Evolutionary conservation across 2,888 invertebrate genomes (phyloP).

Genomic region (Ochropleura plecta): DNA sequence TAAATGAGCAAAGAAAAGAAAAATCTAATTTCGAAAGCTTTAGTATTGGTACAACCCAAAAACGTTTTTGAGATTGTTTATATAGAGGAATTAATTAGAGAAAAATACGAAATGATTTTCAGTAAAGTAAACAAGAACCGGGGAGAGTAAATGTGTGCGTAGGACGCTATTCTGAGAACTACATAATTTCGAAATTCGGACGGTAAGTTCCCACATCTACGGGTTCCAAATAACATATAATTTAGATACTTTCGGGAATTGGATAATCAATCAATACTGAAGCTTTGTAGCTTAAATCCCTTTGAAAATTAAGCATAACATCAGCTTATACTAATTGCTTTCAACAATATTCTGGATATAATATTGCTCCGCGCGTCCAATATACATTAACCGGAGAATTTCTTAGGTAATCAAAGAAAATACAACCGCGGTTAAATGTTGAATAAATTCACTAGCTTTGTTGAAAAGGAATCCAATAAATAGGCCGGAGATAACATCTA

Average conservation of each 20-base stretch:
- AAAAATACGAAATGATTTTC: slow-evolving; percentile 38
- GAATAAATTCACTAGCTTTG: slow-evolving; percentile 44
- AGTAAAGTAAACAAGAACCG: slow-evolving; percentile 30
- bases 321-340: slow-evolving; percentile 52
- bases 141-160: slow-evolving; percentile 43
- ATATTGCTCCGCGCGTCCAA: slow-evolving; percentile 14
- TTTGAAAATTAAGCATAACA: slow-evolving; percentile 55
- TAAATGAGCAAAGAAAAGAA: slow-evolving; percentile 4
- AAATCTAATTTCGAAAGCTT: slow-evolving; percentile 6
- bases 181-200: slow-evolving; percentile 16
- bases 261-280: slow-evolving; percentile 64
- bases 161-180: slow-evolving; percentile 26
- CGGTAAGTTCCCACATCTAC: slow-evolving; percentile 31
- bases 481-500: slow-evolving; percentile 37
- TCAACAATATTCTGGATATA: slow-evolving; percentile 31
- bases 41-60: slow-evolving; percentile 16
- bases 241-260: slow-evolving; percentile 39
- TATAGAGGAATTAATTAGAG: slow-evolving; percentile 27
- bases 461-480: slow-evolving; percentile 40
- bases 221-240: slow-evolving; percentile 36
- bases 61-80: slow-evolving; percentile 12
- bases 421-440: slow-evolving; percentile 40
- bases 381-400: slow-evolving; percentile 57
- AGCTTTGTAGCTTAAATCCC: slow-evolving; percentile 50
- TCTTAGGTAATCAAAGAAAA: slow-evolving; percentile 48